Evolutionary conservation across 2,797 vertebrate genomes (phyloP).

Genomic region (Rhabdomys pumilio): DNA sequence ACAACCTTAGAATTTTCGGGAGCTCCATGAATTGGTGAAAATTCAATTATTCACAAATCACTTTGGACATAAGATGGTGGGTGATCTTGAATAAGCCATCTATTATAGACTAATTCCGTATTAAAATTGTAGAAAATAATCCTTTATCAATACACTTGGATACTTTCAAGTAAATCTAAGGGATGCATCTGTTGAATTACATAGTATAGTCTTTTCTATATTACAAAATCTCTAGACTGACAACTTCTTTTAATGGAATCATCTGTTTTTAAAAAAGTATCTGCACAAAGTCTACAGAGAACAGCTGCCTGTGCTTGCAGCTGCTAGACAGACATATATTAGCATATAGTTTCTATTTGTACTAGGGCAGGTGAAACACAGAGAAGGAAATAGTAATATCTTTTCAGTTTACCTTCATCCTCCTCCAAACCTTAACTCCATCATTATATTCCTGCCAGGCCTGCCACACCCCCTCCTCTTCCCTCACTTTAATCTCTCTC

Average conservation of each 20-base stretch:
- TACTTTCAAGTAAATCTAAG: slow-evolving; percentile 9
- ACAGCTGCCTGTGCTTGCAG: slow-evolving; percentile 70
- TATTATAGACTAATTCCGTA: neutral
- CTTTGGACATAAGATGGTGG: neutral
- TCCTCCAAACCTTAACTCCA: neutral
- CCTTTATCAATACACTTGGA: slow-evolving; percentile 12
- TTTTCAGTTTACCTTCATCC: neutral
- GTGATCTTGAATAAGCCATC: neutral
- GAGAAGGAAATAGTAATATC: neutral
- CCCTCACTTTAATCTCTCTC: no score
- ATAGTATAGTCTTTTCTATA: slow-evolving; percentile 20
- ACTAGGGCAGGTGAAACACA: slow-evolving; percentile 52
- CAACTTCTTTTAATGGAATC: slow-evolving; percentile 64
- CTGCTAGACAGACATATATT: slow-evolving; percentile 65
- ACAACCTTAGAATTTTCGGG: neutral
- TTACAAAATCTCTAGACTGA: slow-evolving; percentile 49
- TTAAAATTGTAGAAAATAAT: slow-evolving; percentile 51
- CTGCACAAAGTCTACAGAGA: slow-evolving; percentile 60
- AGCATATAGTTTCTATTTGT: slow-evolving; percentile 26
- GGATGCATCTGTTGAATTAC: slow-evolving; percentile 38
- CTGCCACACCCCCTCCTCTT: neutral
- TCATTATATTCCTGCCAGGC: neutral
- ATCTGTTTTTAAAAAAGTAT: slow-evolving; percentile 50
- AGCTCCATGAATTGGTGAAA: neutral
- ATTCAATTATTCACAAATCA: neutral